Percentiles rank a stretch among this genome's conserved stretches.
These are phyloP conservation scores for Scaptomyza graminum DNA, from an alignment of 1,140 invertebrate genomes.

Conservation along the genomic window DNA sequence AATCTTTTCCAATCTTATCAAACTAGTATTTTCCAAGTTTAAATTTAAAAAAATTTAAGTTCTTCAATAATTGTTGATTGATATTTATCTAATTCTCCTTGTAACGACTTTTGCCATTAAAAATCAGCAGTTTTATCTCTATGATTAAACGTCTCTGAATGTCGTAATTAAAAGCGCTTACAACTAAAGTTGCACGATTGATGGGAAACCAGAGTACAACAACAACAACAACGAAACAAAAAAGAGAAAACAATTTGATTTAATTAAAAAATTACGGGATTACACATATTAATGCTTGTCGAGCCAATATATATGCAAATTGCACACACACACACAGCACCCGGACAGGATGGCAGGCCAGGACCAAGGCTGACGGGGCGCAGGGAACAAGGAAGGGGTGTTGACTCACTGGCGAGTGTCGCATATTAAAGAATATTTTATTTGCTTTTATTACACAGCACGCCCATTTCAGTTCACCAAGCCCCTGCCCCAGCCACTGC, in stretches of 20 bases:
- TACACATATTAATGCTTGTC: constrained; percentile 82
- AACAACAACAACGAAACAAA: too few relatives aligned
- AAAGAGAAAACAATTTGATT: constrained; percentile 75
- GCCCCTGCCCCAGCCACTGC: constrained; percentile 28
- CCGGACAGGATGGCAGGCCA: constrained; percentile 2
- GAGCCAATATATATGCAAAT: constrained; percentile 82
- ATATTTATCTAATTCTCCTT: too few relatives aligned
- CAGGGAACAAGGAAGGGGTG: constrained; percentile 35
- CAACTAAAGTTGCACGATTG: background rate
- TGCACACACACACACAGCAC: constrained; percentile 47
- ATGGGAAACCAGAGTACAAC: constrained; percentile 5
- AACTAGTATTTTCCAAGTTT: too few relatives aligned
- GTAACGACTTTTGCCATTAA: too few relatives aligned
- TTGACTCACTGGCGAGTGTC: constrained; percentile 64
- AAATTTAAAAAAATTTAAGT: too few relatives aligned
- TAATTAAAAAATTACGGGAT: constrained; percentile 83
- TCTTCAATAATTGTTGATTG: too few relatives aligned
- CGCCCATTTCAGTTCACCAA: constrained; percentile 54
- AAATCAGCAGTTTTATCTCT: too few relatives aligned
- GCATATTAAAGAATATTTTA: constrained; percentile 83
- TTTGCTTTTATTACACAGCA: constrained; percentile 80
- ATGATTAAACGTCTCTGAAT: background rate
- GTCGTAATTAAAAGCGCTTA: constrained; percentile 7
- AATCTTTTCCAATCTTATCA: too few relatives aligned
- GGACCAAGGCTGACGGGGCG: constrained; percentile 15